A percentile compares a stretch with the other conserved stretches of the same genome.
phyloP scores from a whole-genome alignment of 2,888 invertebrate species.

The Brachylomia viminalis region DNA sequence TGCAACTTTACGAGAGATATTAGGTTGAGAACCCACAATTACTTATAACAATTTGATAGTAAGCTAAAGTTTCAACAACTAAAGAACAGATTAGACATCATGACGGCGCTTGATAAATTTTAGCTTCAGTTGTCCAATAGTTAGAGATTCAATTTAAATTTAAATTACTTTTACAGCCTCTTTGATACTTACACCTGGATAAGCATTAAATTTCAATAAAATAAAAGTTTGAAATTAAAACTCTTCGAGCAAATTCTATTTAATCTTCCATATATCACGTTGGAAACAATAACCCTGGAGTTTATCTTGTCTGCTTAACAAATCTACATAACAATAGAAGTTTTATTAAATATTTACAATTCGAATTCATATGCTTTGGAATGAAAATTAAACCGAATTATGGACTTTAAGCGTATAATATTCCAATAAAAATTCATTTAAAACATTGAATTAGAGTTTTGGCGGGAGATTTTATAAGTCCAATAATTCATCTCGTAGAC shows the following conservation, averaged over 20 bases:
- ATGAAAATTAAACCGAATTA: not conserved
- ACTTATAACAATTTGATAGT: slow-evolving; percentile 83
- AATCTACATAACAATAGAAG: not conserved
- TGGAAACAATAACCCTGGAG: slow-evolving; percentile 25
- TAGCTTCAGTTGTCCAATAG: slow-evolving; percentile 66
- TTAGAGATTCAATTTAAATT: slow-evolving; percentile 70
- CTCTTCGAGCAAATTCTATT: slow-evolving; percentile 11
- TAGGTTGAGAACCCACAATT: slow-evolving; percentile 81
- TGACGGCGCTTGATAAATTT: slow-evolving; percentile 74
- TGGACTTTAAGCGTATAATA: not conserved
- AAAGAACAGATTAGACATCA: slow-evolving; percentile 76
- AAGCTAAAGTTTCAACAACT: slow-evolving; percentile 76
- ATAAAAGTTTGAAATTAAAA: slow-evolving; percentile 42
- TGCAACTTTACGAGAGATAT: slow-evolving; percentile 79
- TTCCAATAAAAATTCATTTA: not conserved
- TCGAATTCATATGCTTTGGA: not conserved
- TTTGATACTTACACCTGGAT: slow-evolving; percentile 65
- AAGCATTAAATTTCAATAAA: slow-evolving; percentile 41
- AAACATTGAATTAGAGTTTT: not conserved
- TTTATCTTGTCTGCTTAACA: slow-evolving; percentile 15
- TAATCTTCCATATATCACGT: slow-evolving; percentile 17
- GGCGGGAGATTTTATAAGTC: not conserved
- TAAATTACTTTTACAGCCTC: slow-evolving; percentile 69
- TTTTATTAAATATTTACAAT: slow-evolving; percentile 25
- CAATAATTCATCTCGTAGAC: no score